Conservation (phyloP, 2,888 invertebrate genomes). For the Lasioglossum pauxillum region DNA sequence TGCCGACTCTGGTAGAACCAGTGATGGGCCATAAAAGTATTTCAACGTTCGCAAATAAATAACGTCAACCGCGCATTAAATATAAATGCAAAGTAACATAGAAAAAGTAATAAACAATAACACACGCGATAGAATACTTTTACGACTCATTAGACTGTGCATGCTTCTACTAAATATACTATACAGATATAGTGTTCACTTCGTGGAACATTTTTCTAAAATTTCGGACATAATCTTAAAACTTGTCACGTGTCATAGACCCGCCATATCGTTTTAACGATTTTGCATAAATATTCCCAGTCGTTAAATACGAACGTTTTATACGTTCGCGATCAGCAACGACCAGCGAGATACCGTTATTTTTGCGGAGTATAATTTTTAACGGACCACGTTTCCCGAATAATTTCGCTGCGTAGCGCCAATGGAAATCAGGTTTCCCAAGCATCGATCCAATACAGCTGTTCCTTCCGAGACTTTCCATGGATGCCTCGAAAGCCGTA, state of each 20-base stretch:
- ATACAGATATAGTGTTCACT: too few relatives aligned
- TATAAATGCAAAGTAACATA: neutral
- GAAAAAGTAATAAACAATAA: neutral
- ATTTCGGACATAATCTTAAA: neutral
- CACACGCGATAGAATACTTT: neutral
- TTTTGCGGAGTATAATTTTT: neutral
- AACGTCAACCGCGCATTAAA: neutral
- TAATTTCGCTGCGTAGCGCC: neutral
- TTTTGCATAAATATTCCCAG: neutral
- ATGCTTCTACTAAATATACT: too few relatives aligned
- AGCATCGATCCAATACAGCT: slow-evolving; percentile 38
- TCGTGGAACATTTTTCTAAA: neutral
- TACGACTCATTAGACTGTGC: neutral
- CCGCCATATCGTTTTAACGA: neutral
- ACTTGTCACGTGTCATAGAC: neutral
- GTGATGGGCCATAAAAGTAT: neutral
- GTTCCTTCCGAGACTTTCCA: slow-evolving; percentile 53
- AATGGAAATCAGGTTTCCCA: slow-evolving; percentile 3
- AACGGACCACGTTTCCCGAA: neutral
- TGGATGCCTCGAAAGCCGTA: slow-evolving; percentile 23
- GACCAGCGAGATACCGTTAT: neutral
- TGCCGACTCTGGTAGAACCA: neutral
- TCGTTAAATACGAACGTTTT: neutral
- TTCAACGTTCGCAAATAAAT: neutral
- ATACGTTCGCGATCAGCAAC: neutral